Evolutionary conservation across 2,797 vertebrate genomes (phyloP), one percentile per base, ranked within the genome.

Genomic region (Lacerta agilis): DNA sequence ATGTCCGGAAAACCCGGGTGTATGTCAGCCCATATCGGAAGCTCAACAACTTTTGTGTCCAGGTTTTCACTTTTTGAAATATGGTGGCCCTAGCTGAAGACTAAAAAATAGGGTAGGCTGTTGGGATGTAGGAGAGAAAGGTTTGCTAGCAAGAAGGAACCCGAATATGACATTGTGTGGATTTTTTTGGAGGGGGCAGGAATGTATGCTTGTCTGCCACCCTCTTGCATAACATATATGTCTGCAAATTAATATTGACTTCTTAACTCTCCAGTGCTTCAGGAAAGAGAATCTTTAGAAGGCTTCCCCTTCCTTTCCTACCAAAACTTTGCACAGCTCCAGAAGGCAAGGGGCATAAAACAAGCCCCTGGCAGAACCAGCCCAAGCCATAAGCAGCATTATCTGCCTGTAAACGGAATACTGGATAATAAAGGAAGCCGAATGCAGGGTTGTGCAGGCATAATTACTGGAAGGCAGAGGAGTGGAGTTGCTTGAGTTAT

Each of bases 381-480:
- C 2, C 49, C 41, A 76, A 64, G 18, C 43, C 25, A 3, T 77
- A 29, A 67, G 76, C 71, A 72, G 17, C 43, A 27, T n/a, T 7
- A n/a, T 8, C 73, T 45, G 10, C 27, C 72, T 75, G 75, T 4
- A 38, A 82, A 69, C 77, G 64, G 66, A 2, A 36, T 43, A 0
- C 38, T 1, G 0, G 11, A 76, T 29, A n/a, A 67, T 43, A 82
- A 82, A n/a, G 43, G 9, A 38, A 89, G 49, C 5, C 0, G 25
- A 71, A 71, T 27, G 73, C 13, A 79, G 75, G 73, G 15, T 20
- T 73, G 20, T 64, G 61, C 20, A 82, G 41, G 29, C 49, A 2
- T 5, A 73, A 85, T 78, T 73, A 55, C 75, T 80, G 86, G 84
- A 85, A 43, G 49, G 27, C 8, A 66, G 81, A 73, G 71, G 23